Conservation (phyloP, 2,888 invertebrate genomes). For the Tuberolachnus salignus region DNA sequence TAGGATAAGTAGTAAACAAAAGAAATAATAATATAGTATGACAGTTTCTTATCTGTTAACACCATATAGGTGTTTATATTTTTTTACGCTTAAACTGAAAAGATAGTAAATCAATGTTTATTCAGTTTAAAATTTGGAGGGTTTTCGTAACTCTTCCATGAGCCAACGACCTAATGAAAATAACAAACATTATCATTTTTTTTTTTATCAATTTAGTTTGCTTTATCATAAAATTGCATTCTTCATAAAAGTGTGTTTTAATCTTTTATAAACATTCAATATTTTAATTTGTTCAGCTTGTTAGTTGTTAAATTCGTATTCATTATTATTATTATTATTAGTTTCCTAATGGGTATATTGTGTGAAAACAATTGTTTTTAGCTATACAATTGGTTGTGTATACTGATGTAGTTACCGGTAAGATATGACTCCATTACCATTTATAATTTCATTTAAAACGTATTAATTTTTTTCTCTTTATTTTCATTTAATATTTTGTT, state of each 20-base stretch:
- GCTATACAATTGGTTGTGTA: conserved; percentile 9
- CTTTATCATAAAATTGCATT: conserved; percentile 13
- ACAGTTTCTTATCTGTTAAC: too few relatives aligned
- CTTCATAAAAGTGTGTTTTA: conserved; percentile 34
- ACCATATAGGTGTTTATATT: too few relatives aligned
- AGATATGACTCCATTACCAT: conserved; percentile 1
- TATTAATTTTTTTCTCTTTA: background rate
- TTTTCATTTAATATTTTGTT: background rate
- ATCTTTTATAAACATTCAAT: conserved; percentile 12
- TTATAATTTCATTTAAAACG: background rate
- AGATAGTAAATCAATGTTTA: too few relatives aligned
- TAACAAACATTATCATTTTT: conserved; percentile 41
- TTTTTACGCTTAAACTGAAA: too few relatives aligned
- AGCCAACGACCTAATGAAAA: conserved; percentile 34
- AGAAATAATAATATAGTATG: too few relatives aligned
- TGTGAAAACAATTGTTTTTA: background rate
- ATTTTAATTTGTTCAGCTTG: conserved; percentile 8
- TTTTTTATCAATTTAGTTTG: conserved; percentile 29
- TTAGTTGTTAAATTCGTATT: background rate
- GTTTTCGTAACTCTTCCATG: conserved; percentile 28
- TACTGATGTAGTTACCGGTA: conserved; percentile 24
- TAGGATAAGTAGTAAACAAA: too few relatives aligned
- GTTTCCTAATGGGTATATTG: too few relatives aligned
- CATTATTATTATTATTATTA: background rate
- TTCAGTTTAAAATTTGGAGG: conserved; percentile 15